Base-by-base conservation (phyloP, 2,888 invertebrate genomes). In the Acronicta aceris region DNA sequence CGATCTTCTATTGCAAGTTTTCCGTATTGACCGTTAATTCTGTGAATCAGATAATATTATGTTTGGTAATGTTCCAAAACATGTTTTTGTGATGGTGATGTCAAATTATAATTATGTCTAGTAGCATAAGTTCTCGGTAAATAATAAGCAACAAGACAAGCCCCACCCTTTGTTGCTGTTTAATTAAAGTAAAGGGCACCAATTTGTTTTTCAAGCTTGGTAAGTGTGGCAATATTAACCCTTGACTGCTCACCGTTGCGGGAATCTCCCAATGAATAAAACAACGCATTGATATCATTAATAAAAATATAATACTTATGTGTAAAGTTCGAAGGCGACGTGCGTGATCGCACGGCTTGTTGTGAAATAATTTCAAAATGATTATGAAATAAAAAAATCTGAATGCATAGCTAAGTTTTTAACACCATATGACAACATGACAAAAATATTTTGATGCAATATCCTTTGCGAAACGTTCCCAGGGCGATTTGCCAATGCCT, bases 1-100 rank as follows among this genome's bases (percentile, higher is more conserved):
- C 46, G 25, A 46, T 17, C 50, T 60, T 53, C 67, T 47, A 42
- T 47, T 41, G 9, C 36, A 38, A 49, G 41, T 50, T 71, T 65
- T 71, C 57, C 60, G 40, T 71, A 25, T 30, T 21, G 8, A 27
- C 36, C 43, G 43, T 65, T 30, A 49, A 56, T 65, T 71, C 59
- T 65, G 36, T 46, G 66, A 65, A 69, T 17, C 16, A 36, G 16
- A 65, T 65, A 36, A 52, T 55, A 21, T 56, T 49, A 25, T 46
- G 46, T 41, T 40, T 16, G 40, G 9, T 30, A 42, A 53, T 41
- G 17, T 7, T 53, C 21, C 21, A 65, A 63, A 68, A 61, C 12
- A n/a, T 36, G 41, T 6, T 36, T 51, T 57, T 55, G 50, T 53
- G 45, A 42, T 68, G 38, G 13, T 36, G 36, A 33, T 13, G 36